Evolutionary conservation across 2,797 vertebrate genomes (phyloP).

Genomic region (Spinibarbus caldwelli): DNA sequence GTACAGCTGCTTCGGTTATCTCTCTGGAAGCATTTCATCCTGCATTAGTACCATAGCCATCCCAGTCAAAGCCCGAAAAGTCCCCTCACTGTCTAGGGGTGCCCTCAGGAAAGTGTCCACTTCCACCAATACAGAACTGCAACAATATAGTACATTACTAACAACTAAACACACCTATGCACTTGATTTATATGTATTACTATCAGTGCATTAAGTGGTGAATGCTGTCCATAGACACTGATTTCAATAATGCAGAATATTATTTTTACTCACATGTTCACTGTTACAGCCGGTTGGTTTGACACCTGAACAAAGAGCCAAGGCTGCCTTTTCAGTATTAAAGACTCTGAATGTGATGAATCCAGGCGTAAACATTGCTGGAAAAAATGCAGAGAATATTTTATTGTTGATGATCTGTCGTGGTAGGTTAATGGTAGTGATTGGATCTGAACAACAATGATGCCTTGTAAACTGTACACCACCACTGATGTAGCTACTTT

Average conservation of each 20-base stretch:
- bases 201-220: background rate
- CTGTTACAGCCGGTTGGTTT: slow-evolving; percentile 69
- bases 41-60: slow-evolving; percentile 63
- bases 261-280: slow-evolving; percentile 68
- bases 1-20: slow-evolving; percentile 70
- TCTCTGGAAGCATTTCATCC: slow-evolving; percentile 61
- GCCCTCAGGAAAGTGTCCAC: slow-evolving; percentile 63
- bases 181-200: background rate
- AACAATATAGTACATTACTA: background rate
- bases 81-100: slow-evolving; percentile 62
- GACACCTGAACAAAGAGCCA: slow-evolving; percentile 76
- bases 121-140: slow-evolving; percentile 68
- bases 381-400: slow-evolving; percentile 43
- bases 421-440: no score
- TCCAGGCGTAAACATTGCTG: slow-evolving; percentile 69
- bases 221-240: background rate
- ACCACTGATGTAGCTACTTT: background rate
- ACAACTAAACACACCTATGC: background rate
- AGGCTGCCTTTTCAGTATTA: slow-evolving; percentile 69
- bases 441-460: background rate
- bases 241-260: background rate
- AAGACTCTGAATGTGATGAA: slow-evolving; percentile 76
- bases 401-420: no score
- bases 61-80: slow-evolving; percentile 65
- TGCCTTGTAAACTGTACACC: background rate